Evolutionary conservation across 1,140 invertebrate genomes (phyloP), one percentile per base, ranked within the genome.

Genomic region (Tachypleus tridentatus): DNA sequence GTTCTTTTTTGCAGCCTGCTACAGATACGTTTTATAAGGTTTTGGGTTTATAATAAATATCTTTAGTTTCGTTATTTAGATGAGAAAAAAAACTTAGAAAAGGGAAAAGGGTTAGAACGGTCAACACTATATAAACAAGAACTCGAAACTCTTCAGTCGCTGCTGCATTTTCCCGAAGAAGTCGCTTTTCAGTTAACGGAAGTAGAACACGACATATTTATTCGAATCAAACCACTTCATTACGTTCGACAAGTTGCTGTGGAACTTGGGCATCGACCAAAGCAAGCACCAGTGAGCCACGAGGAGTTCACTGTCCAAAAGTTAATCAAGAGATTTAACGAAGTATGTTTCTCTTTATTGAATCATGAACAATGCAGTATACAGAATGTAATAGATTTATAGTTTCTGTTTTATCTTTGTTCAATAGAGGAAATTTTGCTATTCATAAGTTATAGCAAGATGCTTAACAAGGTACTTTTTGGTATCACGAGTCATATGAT

Each of bases 141-240:
- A 80, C 82, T 97, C 78, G 86, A 91, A 78, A 81, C 85, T 70
- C 81, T 96, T 75, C 89, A 91, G 77, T 86, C 86, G 73, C 80
- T 95, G 73, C 83, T 96, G 57, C 89, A 93, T 76, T 97, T 95
- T 79, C 93, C 93, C 47, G 93, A 97, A 82, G 93, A 96, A 80
- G 90, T 95, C 69, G 93, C 93, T 51, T 78, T 95, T 58, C 82
- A 85, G 68, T 80, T 95, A 72, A 86, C 90, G 56, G 86, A 91
- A 71, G 85, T 83, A 6, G 93, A 97, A 76, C 90, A 91, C 74
- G 85, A 88, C 73, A 82, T 97, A 58, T 97, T 96, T 78, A 91
- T 91, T 74, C 85, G 87, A 75, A 79, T 84, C 47, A 84, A 87
- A 4, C 89, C 93, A 11, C 85, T 89, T 68, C 89, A 93, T 73